phyloP scores from a whole-genome alignment of 2,113 vertebrate genomes.

The Brachyhypopomus occidentalis region DNA sequence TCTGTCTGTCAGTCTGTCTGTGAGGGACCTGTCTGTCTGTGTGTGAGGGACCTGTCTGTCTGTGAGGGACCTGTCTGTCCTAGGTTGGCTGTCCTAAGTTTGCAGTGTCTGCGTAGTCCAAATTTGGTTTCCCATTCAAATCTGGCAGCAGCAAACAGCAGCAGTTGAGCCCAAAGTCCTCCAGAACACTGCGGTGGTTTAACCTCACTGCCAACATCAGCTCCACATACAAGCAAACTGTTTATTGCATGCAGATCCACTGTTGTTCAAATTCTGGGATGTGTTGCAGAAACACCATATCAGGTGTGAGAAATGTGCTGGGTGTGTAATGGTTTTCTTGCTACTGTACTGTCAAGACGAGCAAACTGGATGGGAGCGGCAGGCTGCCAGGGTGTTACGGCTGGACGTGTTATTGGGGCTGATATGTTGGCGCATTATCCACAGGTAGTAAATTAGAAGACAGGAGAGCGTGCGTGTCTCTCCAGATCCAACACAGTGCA shows the following conservation, averaged over 20 bases:
- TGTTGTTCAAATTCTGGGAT: too few relatives aligned
- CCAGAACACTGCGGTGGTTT: too few relatives aligned
- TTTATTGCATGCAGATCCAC: too few relatives aligned
- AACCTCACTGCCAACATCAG: too few relatives aligned
- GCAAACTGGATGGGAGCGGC: neutral
- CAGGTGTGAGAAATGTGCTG: neutral
- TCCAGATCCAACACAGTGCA: conserved; percentile 60
- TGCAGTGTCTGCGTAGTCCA: too few relatives aligned
- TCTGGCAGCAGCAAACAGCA: too few relatives aligned
- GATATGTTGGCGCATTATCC: conserved; percentile 54
- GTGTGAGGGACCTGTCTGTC: conserved; percentile 51
- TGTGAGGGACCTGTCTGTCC: conserved; percentile 45
- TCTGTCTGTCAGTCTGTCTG: conserved; percentile 24
- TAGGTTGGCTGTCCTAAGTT: too few relatives aligned
- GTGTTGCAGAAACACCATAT: neutral
- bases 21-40: conserved; percentile 49
- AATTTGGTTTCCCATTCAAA: too few relatives aligned
- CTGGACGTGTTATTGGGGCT: conserved; percentile 47
- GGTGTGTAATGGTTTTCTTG: neutral
- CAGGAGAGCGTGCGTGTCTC: conserved; percentile 57
- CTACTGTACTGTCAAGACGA: neutral
- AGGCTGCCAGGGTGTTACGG: neutral
- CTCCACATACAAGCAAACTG: too few relatives aligned
- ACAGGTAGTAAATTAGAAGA: conserved; percentile 52
- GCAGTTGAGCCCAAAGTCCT: too few relatives aligned